phyloP scores from a whole-genome alignment of 2,888 invertebrate species.

The Eurois occulta region DNA sequence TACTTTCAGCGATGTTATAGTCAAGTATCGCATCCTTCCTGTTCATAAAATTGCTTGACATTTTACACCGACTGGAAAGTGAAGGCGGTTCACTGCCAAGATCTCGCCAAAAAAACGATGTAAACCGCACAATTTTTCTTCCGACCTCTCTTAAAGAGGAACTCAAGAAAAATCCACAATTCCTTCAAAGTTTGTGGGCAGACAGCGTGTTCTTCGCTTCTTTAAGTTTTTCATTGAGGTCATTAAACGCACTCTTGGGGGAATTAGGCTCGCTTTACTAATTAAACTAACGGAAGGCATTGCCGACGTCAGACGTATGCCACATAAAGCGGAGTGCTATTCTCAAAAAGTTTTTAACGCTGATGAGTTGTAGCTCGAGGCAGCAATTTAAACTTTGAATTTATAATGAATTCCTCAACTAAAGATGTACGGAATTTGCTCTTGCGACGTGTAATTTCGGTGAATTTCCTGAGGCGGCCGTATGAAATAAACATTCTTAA shows the following conservation, averaged over 20 bases:
- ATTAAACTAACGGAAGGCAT: conserved; percentile 79
- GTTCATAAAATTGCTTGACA: conserved; percentile 34
- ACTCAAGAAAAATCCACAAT: conserved; percentile 37
- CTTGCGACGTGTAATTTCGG: conserved; percentile 76
- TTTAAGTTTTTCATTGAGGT: conserved; percentile 72
- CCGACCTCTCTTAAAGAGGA: conserved; percentile 17
- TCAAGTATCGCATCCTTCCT: conserved; percentile 10
- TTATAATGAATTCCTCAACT: conserved; percentile 82
- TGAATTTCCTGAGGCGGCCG: conserved; percentile 67
- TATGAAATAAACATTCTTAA: conserved; percentile 72
- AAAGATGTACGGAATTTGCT: conserved; percentile 77
- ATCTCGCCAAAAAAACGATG: conserved; percentile 31
- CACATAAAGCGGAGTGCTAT: conserved; percentile 73
- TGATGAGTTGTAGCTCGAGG: conserved; percentile 84
- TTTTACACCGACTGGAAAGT: conserved; percentile 25
- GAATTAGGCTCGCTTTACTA: conserved; percentile 74
- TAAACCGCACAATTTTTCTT: conserved; percentile 28
- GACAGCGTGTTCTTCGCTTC: conserved; percentile 52
- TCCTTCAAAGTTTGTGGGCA: conserved; percentile 40
- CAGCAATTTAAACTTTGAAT: conserved; percentile 86
- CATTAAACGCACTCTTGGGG: conserved; percentile 74
- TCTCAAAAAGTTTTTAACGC: conserved; percentile 82
- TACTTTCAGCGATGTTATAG: background rate
- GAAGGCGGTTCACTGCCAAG: conserved; percentile 32
- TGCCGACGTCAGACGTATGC: conserved; percentile 74